Percentiles rank a stretch among this genome's conserved stretches.
Evolutionary conservation across 2,797 vertebrate genomes (phyloP).

Genomic region (Spea hammondii): DNA sequence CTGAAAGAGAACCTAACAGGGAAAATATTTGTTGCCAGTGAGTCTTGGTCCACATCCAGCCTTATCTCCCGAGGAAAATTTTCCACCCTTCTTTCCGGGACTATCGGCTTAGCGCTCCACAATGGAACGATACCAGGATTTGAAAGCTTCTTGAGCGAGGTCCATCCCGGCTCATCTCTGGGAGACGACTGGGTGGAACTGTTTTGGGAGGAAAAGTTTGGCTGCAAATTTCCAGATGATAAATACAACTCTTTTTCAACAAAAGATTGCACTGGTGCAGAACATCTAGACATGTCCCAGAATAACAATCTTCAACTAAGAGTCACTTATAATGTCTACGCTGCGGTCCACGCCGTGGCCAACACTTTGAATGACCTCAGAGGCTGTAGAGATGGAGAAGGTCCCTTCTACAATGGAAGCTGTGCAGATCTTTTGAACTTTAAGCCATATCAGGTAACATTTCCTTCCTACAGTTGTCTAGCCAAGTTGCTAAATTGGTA

Average conservation of each 20-base stretch:
- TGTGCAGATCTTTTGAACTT: constrained; percentile 22
- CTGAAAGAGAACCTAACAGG: constrained; percentile 29
- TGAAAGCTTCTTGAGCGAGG: constrained; percentile 18
- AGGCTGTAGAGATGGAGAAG: background rate
- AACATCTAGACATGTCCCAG: background rate
- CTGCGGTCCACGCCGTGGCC: background rate
- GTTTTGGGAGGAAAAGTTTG: constrained; percentile 24
- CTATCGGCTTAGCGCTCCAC: constrained; percentile 36
- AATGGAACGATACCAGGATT: constrained; percentile 38
- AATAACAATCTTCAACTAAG: background rate
- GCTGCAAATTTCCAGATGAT: constrained; percentile 8
- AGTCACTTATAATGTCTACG: background rate
- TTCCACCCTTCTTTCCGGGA: constrained; percentile 33
- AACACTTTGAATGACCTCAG: constrained; percentile 13
- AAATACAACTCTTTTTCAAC: background rate
- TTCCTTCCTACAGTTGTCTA: background rate
- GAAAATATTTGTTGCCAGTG: constrained; percentile 39
- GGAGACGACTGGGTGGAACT: constrained; percentile 22
- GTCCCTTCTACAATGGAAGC: background rate
- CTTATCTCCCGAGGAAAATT: constrained; percentile 1
- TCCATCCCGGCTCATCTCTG: constrained; percentile 17
- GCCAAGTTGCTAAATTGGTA: background rate
- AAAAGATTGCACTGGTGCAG: background rate
- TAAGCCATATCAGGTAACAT: constrained; percentile 21
- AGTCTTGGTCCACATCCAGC: constrained; percentile 35